Conservation (phyloP, 2,113 vertebrate species). For the Gopherus flavomarginatus region DNA sequence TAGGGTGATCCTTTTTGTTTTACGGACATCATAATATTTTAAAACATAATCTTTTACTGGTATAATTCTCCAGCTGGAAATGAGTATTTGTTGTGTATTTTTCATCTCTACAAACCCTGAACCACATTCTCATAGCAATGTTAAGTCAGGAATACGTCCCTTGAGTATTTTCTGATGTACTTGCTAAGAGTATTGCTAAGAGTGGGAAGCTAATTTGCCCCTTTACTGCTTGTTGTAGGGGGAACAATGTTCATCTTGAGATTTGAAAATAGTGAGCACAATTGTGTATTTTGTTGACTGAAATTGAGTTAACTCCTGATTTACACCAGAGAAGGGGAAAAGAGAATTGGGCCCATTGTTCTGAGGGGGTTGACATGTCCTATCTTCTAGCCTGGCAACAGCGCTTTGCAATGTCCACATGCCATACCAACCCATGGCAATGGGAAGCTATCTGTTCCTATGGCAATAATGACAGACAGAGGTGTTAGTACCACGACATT, state of each 20-base stretch:
- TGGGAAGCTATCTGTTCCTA: not conserved
- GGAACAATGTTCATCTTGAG: not conserved
- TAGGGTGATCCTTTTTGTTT: not conserved
- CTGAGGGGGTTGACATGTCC: accelerated
- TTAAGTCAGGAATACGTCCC: not conserved
- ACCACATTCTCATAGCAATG: not conserved
- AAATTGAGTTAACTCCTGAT: not conserved
- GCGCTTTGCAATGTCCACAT: not conserved
- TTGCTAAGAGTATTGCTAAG: not conserved
- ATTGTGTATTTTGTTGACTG: not conserved
- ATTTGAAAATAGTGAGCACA: not conserved
- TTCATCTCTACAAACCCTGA: not conserved
- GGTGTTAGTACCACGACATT: not conserved
- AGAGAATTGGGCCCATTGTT: not conserved
- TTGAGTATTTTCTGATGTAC: not conserved
- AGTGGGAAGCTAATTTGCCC: not conserved
- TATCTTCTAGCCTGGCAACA: not conserved
- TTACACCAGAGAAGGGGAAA: not conserved
- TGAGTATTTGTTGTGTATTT: not conserved
- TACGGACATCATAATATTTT: slow-evolving; percentile 3
- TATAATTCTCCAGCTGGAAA: not conserved
- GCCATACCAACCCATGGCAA: not conserved
- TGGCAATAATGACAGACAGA: not conserved
- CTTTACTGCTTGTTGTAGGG: not conserved
- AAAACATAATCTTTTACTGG: not conserved